Evolutionary conservation across 2,888 invertebrate genomes (phyloP), one percentile per base, ranked within the genome.

Genomic region (Torymus auratus): DNA sequence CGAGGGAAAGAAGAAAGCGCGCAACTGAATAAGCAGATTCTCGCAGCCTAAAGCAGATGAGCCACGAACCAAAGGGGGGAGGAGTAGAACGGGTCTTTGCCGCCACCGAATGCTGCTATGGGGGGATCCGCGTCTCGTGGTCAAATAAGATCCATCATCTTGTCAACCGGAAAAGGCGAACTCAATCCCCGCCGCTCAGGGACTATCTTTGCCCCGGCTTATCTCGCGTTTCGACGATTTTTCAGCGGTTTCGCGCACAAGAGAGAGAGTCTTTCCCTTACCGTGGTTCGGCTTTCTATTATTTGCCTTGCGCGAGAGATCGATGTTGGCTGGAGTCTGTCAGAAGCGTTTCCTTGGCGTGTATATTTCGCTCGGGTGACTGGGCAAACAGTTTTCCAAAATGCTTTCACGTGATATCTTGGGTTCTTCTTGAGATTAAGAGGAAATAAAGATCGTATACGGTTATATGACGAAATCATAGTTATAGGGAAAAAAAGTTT

Each of bases 141-240:
- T 86, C 86, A 89, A 89, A 89, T 89, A 89, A 88, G 86, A 90
- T 90, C 89, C 88, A 89, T 90, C 89, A 89, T 86, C 81, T 83
- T 88, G 87, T 87, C 88, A 86, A 84, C 78, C 83, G 82, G 78
- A 82, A 82, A 82, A 82, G 76, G 80, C 77, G 52, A 76, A 78
- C 62, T 75, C 64, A 52, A 55, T 62, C 80, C 68, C 53, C 68
- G 71, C 50, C 68, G 71, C 50, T 41, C 56, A 73, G 62, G 62
- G 80, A 75, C 76, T 78, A 82, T 78, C 75, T 80, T 62, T 60
- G 56, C 68, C 7, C 7, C 67, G 72, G 76, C 81, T 83, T 83
- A 81, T 83, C 78, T 80, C 14, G 55, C 64, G 64, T 78, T 78
- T 81, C 71, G 61, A 72, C 77, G 75, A 82, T 80, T 84, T 81